Conservation (phyloP, 2,113 vertebrate species). For the Hydropotes inermis region DNA sequence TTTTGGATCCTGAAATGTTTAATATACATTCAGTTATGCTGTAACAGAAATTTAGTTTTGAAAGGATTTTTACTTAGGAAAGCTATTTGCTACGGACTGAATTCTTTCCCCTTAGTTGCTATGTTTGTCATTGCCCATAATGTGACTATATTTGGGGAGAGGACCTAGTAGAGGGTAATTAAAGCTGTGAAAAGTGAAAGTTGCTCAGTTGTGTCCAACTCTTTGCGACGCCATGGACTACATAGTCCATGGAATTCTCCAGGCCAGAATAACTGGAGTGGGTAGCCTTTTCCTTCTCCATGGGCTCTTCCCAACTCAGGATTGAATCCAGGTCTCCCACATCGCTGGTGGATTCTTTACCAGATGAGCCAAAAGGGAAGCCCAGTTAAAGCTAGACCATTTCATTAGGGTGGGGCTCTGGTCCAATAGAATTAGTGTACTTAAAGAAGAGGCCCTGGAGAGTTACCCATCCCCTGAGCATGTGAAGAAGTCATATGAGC, state of each 20-base stretch:
- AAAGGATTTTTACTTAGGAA: not conserved
- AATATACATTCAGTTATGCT: not conserved
- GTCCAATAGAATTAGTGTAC: not conserved
- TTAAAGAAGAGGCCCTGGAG: not conserved
- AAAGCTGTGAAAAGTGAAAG: not conserved
- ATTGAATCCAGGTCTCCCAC: not conserved
- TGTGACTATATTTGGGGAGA: not conserved
- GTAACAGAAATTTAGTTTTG: not conserved
- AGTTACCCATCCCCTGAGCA: fast-evolving
- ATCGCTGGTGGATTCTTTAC: not conserved
- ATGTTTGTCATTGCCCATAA: not conserved
- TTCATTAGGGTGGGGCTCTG: fast-evolving
- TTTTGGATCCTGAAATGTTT: not conserved
- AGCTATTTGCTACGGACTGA: not conserved
- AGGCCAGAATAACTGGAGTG: not conserved
- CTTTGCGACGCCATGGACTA: not conserved
- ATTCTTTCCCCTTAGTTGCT: not conserved
- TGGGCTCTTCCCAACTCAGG: not conserved
- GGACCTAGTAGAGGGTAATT: not conserved
- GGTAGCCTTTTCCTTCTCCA: not conserved
- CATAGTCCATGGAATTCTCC: not conserved
- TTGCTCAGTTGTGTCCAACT: not conserved
- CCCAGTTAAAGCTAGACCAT: not conserved
- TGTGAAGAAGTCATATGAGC: not conserved
- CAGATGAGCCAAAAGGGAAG: not conserved